These are phyloP conservation scores for Minunthozetes semirufus DNA, from an alignment of 2,888 invertebrate species.

Conservation along the genomic window DNA sequence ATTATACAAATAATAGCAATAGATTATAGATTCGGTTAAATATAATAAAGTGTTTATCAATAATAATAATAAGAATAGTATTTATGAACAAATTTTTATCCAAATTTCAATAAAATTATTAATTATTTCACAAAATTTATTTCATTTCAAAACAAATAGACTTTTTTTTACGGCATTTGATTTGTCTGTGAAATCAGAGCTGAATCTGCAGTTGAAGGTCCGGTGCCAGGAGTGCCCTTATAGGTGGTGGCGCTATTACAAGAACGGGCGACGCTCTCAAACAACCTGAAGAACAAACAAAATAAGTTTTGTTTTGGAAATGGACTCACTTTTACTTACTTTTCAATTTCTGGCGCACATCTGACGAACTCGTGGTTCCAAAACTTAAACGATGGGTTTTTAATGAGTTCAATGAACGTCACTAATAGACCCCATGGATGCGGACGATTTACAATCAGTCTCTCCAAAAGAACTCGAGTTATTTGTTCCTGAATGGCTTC, in stretches of 20 bases:
- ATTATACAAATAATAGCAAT: neutral
- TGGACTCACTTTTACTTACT: constrained; percentile 55
- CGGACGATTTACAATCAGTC: constrained; percentile 94
- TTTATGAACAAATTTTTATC: constrained; percentile 1
- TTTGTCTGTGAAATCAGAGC: neutral
- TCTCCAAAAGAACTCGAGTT: constrained; percentile 85
- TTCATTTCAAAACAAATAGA: neutral
- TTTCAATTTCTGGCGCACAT: constrained; percentile 98
- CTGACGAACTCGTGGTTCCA: constrained; percentile 99
- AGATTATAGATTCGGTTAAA: neutral
- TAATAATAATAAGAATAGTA: constrained; percentile 3
- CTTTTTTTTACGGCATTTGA: constrained; percentile 18
- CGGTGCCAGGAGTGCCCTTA: constrained; percentile 14
- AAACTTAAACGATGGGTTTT: constrained; percentile 96
- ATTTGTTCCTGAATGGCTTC: constrained; percentile 98
- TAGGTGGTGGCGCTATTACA: constrained; percentile 52
- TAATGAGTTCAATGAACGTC: constrained; percentile 97
- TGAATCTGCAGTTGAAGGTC: constrained; percentile 11
- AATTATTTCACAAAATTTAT: neutral
- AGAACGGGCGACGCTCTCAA: constrained; percentile 82
- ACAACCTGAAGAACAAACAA: constrained; percentile 58
- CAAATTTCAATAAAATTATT: neutral
- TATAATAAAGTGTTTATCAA: neutral
- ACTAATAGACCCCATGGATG: constrained; percentile 99
- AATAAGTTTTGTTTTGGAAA: too few species aligned